These are phyloP conservation scores for Lamellibrachia columna DNA, from an alignment of 2,888 invertebrate genomes.

Conservation along the genomic window DNA sequence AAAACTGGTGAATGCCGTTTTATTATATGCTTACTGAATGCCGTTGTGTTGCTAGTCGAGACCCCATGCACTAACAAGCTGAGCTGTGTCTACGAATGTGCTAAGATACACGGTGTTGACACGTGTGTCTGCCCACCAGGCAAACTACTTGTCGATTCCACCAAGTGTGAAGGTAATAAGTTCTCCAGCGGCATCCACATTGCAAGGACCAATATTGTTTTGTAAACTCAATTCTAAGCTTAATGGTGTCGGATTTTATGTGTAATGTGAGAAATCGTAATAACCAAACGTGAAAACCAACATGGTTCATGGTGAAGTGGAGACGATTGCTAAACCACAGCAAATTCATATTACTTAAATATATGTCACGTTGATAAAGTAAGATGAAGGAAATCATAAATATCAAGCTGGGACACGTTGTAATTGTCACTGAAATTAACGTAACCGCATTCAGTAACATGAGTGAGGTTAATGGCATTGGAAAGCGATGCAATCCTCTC, in stretches of 20 bases:
- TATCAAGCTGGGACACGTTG: background rate
- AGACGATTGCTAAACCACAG: background rate
- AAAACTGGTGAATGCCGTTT: background rate
- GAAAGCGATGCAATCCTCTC: too few species aligned
- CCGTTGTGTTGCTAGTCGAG: background rate
- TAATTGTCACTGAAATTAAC: background rate
- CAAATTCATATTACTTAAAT: background rate
- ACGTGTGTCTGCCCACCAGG: constrained; percentile 4
- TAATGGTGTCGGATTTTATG: background rate
- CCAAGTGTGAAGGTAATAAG: background rate
- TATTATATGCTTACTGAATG: background rate
- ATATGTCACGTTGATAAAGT: too few species aligned
- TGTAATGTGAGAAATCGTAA: background rate
- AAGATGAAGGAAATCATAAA: too few species aligned
- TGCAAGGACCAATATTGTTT: background rate
- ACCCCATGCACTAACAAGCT: background rate
- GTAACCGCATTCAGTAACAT: background rate
- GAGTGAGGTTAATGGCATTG: too few species aligned
- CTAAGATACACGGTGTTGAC: background rate
- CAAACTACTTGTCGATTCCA: background rate
- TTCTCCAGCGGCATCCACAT: background rate
- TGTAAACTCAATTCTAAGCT: background rate
- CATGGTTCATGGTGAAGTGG: background rate
- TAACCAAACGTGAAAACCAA: background rate
- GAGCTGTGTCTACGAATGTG: background rate